Evolutionary conservation across 2,797 vertebrate genomes (phyloP).

Genomic region (Scomberomorus guttatus): DNA sequence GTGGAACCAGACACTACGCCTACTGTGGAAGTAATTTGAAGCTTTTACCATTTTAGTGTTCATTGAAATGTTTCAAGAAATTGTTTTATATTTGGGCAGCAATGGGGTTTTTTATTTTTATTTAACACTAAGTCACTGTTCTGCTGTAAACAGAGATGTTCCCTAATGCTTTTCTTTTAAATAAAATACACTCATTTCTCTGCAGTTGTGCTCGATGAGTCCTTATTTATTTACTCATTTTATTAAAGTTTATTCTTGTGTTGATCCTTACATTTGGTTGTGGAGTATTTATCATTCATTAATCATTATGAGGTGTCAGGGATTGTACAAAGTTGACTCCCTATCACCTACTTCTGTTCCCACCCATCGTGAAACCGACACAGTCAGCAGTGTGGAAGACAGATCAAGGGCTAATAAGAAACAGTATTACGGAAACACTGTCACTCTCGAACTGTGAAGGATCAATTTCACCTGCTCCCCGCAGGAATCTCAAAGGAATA

Average conservation of each 20-base stretch:
- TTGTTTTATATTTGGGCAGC: constrained; percentile 94
- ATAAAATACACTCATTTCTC: constrained; percentile 89
- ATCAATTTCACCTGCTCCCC: constrained; percentile 17
- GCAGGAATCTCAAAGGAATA: constrained; percentile 52
- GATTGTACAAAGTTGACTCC: constrained; percentile 14
- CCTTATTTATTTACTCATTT: constrained; percentile 5
- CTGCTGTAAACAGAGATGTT: constrained; percentile 87
- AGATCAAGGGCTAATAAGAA: constrained; percentile 60
- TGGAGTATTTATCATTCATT: no score
- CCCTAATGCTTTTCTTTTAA: constrained; percentile 84
- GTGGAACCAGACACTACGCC: constrained; percentile 85
- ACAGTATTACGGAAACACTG: constrained; percentile 45
- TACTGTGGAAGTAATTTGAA: constrained; percentile 89
- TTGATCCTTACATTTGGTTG: constrained; percentile 1
- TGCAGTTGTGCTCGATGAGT: constrained; percentile 56
- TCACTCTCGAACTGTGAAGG: constrained; percentile 44
- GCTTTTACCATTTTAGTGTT: constrained; percentile 93
- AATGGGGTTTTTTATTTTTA: constrained; percentile 87
- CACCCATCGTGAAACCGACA: constrained; percentile 74
- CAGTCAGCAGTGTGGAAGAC: constrained; percentile 63
- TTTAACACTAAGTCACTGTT: constrained; percentile 95
- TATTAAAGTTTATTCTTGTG: background rate
- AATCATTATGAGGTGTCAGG: constrained; percentile 40
- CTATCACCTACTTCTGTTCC: constrained; percentile 52
- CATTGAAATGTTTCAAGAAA: constrained; percentile 90